These are phyloP conservation scores for Bryconaethiops microstoma DNA, from an alignment of 2,797 vertebrate genomes.

Conservation along the genomic window DNA sequence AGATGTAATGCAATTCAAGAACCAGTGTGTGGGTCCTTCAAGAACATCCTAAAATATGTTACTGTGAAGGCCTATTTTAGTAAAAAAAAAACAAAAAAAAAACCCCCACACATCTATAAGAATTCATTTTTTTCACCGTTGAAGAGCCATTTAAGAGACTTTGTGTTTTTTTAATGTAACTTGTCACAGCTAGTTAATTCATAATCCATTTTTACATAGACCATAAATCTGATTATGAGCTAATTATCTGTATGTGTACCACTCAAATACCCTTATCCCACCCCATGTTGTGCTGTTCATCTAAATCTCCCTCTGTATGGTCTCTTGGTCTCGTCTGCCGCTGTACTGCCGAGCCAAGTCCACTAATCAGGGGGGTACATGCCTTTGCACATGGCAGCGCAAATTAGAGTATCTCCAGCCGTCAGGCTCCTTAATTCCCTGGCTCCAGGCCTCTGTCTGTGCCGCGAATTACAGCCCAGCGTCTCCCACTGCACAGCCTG, in stretches of 20 bases:
- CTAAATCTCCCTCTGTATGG: slow-evolving; percentile 19
- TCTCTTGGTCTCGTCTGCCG: slow-evolving; percentile 38
- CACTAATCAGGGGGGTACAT: slow-evolving; percentile 78
- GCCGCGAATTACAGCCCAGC: slow-evolving; percentile 75
- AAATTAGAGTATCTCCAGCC: slow-evolving; percentile 82
- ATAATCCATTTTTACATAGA: neutral
- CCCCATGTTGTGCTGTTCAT: slow-evolving; percentile 39
- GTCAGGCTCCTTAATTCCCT: slow-evolving; percentile 79
- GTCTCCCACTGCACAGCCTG: slow-evolving; percentile 70
- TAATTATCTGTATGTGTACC: neutral
- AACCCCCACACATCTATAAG: neutral
- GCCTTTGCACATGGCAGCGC: slow-evolving; percentile 83
- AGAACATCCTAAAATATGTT: too few species aligned
- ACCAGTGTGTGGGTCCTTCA: too few species aligned
- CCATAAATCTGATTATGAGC: neutral
- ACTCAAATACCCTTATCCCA: neutral
- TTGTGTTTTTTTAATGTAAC: neutral
- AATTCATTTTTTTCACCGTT: neutral
- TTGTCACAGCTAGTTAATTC: neutral
- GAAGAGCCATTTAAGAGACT: neutral
- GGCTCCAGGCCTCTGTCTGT: slow-evolving; percentile 74
- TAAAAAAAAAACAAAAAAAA: too few species aligned
- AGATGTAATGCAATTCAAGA: too few species aligned
- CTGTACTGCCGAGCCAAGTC: slow-evolving; percentile 23
- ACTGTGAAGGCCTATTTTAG: too few species aligned